Conservation (phyloP, 2,888 invertebrate species). For the Myopa tessellatipennis region DNA sequence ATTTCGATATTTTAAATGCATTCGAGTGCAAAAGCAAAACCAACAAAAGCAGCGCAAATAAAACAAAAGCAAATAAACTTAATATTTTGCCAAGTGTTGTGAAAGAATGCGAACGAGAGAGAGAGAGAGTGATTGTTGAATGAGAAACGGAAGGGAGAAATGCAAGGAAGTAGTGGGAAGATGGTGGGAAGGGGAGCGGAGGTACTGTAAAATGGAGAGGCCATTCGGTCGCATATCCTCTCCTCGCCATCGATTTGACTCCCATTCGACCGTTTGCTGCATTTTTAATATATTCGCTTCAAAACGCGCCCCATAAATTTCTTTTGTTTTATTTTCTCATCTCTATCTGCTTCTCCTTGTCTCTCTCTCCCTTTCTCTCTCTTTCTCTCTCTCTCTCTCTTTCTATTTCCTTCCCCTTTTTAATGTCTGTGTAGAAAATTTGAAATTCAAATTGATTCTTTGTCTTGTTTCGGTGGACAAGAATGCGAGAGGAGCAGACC, state of each 20-base stretch:
- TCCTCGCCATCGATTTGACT: constrained; percentile 14
- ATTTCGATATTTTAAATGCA: constrained; percentile 30
- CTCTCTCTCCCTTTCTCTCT: not conserved
- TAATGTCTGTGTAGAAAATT: constrained; percentile 28
- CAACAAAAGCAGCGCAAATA: constrained; percentile 6
- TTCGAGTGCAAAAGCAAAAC: constrained; percentile 24
- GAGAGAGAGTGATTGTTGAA: not conserved
- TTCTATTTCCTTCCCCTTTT: constrained; percentile 1
- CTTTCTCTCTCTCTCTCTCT: not conserved
- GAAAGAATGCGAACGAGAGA: not conserved
- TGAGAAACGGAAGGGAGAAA: not conserved
- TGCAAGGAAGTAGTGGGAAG: not conserved
- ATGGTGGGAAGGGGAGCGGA: too few species aligned
- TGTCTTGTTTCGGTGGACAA: constrained; percentile 1
- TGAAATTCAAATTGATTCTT: constrained; percentile 38
- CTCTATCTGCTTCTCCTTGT: not conserved
- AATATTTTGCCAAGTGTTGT: constrained; percentile 15
- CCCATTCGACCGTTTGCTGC: constrained; percentile 21
- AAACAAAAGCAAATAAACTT: constrained; percentile 35
- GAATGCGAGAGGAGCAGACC: constrained; percentile 28
- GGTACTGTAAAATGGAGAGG: too few species aligned
- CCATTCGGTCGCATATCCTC: not conserved
- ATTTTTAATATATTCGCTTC: constrained; percentile 21
- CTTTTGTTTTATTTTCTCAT: not conserved
- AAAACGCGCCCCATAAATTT: not conserved